Evolutionary conservation across 2,797 vertebrate genomes (phyloP).

Genomic region (Falco columbarius): DNA sequence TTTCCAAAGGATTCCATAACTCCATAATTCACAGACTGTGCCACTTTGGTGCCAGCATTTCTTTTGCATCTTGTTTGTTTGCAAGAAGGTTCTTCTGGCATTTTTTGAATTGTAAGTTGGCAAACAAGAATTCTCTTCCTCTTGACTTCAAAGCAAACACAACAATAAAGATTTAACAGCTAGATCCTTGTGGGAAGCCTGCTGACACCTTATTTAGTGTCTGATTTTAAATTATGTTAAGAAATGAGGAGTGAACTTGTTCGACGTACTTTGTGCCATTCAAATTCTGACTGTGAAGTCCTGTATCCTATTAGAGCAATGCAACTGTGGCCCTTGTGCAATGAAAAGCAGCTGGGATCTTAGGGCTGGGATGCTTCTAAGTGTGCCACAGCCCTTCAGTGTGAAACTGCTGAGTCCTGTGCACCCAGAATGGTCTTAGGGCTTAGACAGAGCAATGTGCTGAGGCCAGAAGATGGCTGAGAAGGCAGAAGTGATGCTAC

Average conservation of each 20-base stretch:
- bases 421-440: background rate
- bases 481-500: background rate
- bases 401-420: background rate
- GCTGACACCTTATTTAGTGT: slow-evolving; percentile 43
- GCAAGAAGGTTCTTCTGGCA: slow-evolving; percentile 35
- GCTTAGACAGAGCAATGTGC: background rate
- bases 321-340: background rate
- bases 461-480: background rate
- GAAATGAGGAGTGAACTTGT: slow-evolving; percentile 1
- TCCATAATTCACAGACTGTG: slow-evolving; percentile 37
- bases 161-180: slow-evolving; percentile 39
- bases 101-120: slow-evolving; percentile 49
- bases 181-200: slow-evolving; percentile 30
- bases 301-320: background rate
- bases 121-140: slow-evolving; percentile 30
- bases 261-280: background rate
- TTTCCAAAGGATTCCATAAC: slow-evolving; percentile 44
- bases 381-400: background rate
- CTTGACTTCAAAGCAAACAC: slow-evolving; percentile 56
- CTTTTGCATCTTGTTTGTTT: slow-evolving; percentile 56
- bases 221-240: slow-evolving; percentile 46
- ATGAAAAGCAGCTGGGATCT: background rate
- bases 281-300: background rate
- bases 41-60: slow-evolving; percentile 31
- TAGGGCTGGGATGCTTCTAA: background rate